Base-by-base conservation (phyloP, 2,113 vertebrate species). In the Melanostigma gelatinosum region DNA sequence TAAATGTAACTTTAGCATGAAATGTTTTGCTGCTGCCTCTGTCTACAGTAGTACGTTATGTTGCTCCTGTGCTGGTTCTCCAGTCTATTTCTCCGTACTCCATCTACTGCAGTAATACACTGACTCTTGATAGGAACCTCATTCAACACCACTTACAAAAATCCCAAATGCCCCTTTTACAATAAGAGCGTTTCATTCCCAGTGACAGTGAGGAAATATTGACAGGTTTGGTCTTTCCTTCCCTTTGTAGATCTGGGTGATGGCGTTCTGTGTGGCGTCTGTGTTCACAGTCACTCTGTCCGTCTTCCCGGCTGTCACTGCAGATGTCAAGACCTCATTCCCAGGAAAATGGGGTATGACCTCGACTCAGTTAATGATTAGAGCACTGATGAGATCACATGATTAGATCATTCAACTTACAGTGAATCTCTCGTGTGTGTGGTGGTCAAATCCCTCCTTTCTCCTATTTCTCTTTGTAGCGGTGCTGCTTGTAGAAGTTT, bases 211-310 rank as follows among this genome's bases (percentile, higher is more conserved):
- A 13, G 13, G 10, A n/a, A 22, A n/a, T 15, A 13, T 68, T 50
- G 0, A 29, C 3, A 18, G 0, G 24, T 50, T 38, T 40, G 15
- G 1, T 63, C 20, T n/a, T 8, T 75, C 58, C 55, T 75, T 42
- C 29, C 1, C 0, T 7, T 27, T 55, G 3, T 82, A 98, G 97
- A 94, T 97, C 80, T 95, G 96, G 96, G 93, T 96, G 83, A 96
- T 94, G 93, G 97, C 97, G 4, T 94, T 97, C 67, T 97, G 96
- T 24, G 95, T 98, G 46, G 96, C 95, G 0, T 91, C 97, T 24
- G 94, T 96, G 46, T 97, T 98, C 93, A 95, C 94, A 0, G 96
- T 97, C 72, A 97, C 97, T 0, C 94, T 98, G 58, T 96, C 97
- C 0, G 96, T 98, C 71, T 98, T 96, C 63, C 97, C 97, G 0